Evolutionary conservation across 2,113 vertebrate genomes (phyloP).

Genomic region (Peromyscus leucopus): DNA sequence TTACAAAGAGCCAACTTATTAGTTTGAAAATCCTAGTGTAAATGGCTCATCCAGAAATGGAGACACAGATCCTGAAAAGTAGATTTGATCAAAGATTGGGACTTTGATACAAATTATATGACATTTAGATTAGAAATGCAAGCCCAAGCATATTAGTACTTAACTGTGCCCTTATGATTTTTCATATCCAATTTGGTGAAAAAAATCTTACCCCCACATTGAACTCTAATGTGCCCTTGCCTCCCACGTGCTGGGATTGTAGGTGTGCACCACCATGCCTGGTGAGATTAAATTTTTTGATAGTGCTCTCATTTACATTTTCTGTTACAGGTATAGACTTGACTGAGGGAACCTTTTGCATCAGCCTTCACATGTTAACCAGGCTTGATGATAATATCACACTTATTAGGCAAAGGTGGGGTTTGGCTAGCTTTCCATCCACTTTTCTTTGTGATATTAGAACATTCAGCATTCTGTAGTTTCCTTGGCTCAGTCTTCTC

Average conservation of each 20-base stretch:
- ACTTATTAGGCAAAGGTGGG: neutral
- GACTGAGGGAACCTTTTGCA: neutral
- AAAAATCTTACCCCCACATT: neutral
- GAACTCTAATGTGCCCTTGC: neutral
- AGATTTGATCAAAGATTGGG: neutral
- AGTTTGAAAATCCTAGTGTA: neutral
- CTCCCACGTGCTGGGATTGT: neutral
- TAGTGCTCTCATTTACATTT: neutral
- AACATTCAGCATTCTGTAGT: fast-evolving
- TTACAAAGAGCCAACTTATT: neutral
- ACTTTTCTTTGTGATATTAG: neutral
- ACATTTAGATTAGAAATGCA: neutral
- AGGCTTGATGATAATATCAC: too few relatives aligned
- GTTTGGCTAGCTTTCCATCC: neutral
- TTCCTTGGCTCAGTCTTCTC: neutral
- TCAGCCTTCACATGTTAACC: neutral
- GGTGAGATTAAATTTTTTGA: neutral
- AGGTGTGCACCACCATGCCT: too few relatives aligned
- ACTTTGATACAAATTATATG: neutral
- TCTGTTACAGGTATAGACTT: too few relatives aligned
- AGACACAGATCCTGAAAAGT: neutral
- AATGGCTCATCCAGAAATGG: neutral
- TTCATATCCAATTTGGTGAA: neutral
- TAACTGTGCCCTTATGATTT: neutral
- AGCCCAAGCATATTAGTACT: neutral